phyloP scores from a whole-genome alignment of 2,888 invertebrate species.

The Cynaeus angustus region DNA sequence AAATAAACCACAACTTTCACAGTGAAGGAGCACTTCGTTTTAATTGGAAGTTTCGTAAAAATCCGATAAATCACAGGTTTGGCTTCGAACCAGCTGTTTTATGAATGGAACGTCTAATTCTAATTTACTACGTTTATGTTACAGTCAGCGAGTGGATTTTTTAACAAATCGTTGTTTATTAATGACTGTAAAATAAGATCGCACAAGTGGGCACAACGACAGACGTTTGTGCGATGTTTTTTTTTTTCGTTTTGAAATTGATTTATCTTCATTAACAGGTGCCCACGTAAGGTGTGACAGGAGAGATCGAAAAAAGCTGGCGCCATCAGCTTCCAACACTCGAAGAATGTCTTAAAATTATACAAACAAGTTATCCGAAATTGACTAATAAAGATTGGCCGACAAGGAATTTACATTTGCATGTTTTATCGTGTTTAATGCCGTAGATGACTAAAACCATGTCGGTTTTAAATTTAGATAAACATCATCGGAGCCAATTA shows the following conservation, averaged over 20 bases:
- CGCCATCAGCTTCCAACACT: constrained; percentile 37
- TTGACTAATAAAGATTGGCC: constrained; percentile 43
- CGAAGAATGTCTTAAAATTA: constrained; percentile 33
- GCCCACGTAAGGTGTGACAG: constrained; percentile 43
- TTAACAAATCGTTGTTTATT: background rate
- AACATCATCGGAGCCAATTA: constrained; percentile 40
- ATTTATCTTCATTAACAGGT: constrained; percentile 40
- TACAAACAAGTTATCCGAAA: constrained; percentile 45
- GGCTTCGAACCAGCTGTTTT: constrained; percentile 29
- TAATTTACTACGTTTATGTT: constrained; percentile 22
- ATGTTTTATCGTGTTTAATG: constrained; percentile 40
- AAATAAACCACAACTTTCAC: constrained; percentile 35
- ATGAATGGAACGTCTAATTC: constrained; percentile 39
- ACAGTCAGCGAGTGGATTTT: background rate
- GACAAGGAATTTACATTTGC: constrained; percentile 45
- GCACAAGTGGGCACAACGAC: constrained; percentile 4
- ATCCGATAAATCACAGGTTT: constrained; percentile 25
- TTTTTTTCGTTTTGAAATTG: constrained; percentile 11
- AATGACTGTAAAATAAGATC: constrained; percentile 15
- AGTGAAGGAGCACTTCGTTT: constrained; percentile 1
- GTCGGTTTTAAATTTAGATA: constrained; percentile 40
- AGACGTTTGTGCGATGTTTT: too few relatives aligned
- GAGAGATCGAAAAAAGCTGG: constrained; percentile 31
- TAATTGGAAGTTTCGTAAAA: constrained; percentile 32
- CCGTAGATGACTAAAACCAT: constrained; percentile 42